Conservation (phyloP, 1,140 invertebrate species). For the Hirudo medicinalis region DNA sequence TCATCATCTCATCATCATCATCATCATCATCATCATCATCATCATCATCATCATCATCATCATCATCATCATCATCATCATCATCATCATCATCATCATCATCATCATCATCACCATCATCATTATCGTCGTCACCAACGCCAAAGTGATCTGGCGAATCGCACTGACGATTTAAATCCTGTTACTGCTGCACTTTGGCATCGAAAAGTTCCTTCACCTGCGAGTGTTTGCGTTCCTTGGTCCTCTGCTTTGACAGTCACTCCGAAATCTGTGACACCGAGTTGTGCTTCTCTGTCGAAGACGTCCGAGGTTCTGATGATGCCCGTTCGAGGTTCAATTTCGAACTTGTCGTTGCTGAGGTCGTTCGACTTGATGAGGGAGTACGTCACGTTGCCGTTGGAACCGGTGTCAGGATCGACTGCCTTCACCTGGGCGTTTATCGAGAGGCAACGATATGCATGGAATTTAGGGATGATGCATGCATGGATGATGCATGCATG, state of each 20-base stretch:
- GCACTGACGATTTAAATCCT: no score
- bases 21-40: neutral
- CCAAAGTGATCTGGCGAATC: no score
- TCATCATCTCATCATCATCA: no score
- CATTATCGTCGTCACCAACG: no score
- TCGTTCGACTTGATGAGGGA: conserved; percentile 22
- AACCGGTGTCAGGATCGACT: conserved; percentile 80
- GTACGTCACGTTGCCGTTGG: conserved; percentile 59
- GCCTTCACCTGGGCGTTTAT: conserved; percentile 69
- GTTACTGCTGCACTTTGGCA: no score
- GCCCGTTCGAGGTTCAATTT: conserved; percentile 23
- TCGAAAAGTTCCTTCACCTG: conserved; percentile 1
- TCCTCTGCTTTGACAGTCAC: conserved; percentile 86
- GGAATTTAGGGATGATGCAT: no score
- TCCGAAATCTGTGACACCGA: conserved; percentile 81
- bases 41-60: no score
- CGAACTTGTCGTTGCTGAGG: conserved; percentile 21
- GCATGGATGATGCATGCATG: no score
- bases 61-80: no score
- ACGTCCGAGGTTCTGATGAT: conserved; percentile 15
- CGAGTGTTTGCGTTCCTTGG: conserved; percentile 82
- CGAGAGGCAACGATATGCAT: neutral
- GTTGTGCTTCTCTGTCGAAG: conserved; percentile 84
- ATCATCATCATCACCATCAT: no score
- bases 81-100: no score